phyloP scores from a whole-genome alignment of 2,888 invertebrate species.

The Xestoiulus laeticollis region DNA sequence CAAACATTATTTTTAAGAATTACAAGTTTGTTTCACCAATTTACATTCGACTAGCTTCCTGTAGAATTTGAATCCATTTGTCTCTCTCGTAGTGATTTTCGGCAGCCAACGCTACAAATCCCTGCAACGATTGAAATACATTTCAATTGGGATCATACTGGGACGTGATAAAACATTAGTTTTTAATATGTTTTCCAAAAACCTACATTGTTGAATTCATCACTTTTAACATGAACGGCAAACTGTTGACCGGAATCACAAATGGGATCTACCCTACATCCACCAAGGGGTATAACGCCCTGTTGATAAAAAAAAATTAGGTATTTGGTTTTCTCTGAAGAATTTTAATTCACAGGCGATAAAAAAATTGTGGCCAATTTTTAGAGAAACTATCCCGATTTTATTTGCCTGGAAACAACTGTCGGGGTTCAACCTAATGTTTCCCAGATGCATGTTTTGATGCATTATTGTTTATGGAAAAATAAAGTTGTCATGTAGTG shows the following conservation, averaged over 20 bases:
- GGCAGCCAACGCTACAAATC: constrained; percentile 59
- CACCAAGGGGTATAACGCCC: constrained; percentile 62
- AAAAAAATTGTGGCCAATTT: too few species aligned
- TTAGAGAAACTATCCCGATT: constrained; percentile 55
- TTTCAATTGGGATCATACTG: neutral
- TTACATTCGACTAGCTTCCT: constrained; percentile 63
- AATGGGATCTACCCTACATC: constrained; percentile 59
- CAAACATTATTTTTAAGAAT: neutral
- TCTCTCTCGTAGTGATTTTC: constrained; percentile 63
- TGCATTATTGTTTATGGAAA: too few species aligned
- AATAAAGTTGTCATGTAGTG: too few species aligned
- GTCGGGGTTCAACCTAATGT: too few species aligned
- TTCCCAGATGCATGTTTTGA: too few species aligned
- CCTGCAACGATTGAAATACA: constrained; percentile 35
- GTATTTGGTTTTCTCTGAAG: neutral
- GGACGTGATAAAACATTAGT: neutral
- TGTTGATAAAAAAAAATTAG: constrained; percentile 14
- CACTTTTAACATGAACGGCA: constrained; percentile 57
- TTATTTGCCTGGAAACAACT: too few species aligned
- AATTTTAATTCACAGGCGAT: too few species aligned
- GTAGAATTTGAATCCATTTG: constrained; percentile 62
- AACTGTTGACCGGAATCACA: constrained; percentile 59
- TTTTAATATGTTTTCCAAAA: neutral
- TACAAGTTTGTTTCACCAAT: constrained; percentile 55
- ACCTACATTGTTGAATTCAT: constrained; percentile 60